Evolutionary conservation across 2,113 vertebrate species (phyloP), one percentile per base, ranked within the genome.

Genomic region (Crypturellus undulatus): DNA sequence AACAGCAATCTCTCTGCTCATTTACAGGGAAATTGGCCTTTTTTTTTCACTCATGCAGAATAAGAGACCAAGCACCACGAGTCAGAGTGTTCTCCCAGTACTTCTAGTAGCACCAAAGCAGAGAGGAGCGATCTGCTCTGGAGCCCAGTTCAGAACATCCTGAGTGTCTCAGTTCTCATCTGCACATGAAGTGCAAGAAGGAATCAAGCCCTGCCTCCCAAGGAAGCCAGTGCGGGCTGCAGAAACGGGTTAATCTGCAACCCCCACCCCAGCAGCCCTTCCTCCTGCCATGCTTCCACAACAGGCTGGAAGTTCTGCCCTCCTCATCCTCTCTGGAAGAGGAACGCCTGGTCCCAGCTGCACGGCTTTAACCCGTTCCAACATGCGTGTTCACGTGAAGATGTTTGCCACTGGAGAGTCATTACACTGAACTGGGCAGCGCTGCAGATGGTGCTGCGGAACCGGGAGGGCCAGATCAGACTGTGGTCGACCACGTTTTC

Each of bases 351-450:
- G 6, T 43, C 42, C 58, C 45, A 84, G 60, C 7, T 51, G 38
- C 36, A 59, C 22, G 2, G 11, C 45, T 63, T 34, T 32, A 13
- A 47, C 60, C 16, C 0, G 0, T 47, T n/a, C 8, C 22, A 16
- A 11, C 14, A 1, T 25, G 32, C 16, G 10, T 3, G 12, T 38
- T 52, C 19, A 21, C 21, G 9, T 49, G 38, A 26, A 54, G 40
- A n/a, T 40, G 32, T 12, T 52, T 79, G 32, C 45, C 64, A 10
- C 26, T 8, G 40, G 9, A 11, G 0, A 1, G 12, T 22, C 3
- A 0, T 28, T n/a, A 7, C 21, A 0, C 12, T 19, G 59, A 17
- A 32, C 68, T 22, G 77, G 62, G 64, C n/a, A 10, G 38, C 10
- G 49, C 10, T 22, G 19, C 25, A 18, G 14, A 5, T 11, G 13